Base-by-base conservation (phyloP, 2,113 vertebrate genomes). In the Lethenteron reissneri region DNA sequence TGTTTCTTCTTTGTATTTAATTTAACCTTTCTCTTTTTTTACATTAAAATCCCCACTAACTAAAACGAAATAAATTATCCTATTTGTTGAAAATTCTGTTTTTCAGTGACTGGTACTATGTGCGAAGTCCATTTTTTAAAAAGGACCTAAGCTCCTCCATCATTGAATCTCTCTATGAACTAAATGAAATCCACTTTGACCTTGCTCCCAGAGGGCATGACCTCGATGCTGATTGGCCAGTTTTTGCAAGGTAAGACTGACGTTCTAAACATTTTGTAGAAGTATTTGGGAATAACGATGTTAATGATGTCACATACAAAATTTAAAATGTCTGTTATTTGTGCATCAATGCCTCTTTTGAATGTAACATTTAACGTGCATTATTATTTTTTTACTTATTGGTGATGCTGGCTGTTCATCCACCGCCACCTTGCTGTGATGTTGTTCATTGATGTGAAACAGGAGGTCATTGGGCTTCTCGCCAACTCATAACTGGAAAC, bases 91-190 rank as follows among this genome's bases (percentile, higher is more conserved):
- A 41, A 41, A 41, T 41, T 41, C 41, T 41, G 4, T 14, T 56
- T 59, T 58, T 21, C 77, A 97, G 92, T 77, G 92, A 95, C 77
- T 97, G 92, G 92, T 97, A 90, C 80, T 92, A 89, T 73, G 83
- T 84, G 72, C 83, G 89, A 77, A 97, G 90, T 78, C 92, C 92
- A 21, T 87, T 97, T 74, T 79, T 95, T 78, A 92, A 90, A 77
- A 78, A 86, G 10, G 85, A 86, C 76, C 82, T 88, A 71, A 87
- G 82, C 74, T 86, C 82, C 62, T 88, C 94, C 77, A 91, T 97
- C 70, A 84, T 92, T 74, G 88, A 77, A 75, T 86, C 88, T 8
- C 84, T 97, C 21, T 97, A 97, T 10, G 92, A 97, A 78, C 85
- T 97, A 74, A 95, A 88, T 6, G 90, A 97, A 0, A 80, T 97